phyloP scores from a whole-genome alignment of 2,797 vertebrate genomes.

The Notolabrus celidotus region DNA sequence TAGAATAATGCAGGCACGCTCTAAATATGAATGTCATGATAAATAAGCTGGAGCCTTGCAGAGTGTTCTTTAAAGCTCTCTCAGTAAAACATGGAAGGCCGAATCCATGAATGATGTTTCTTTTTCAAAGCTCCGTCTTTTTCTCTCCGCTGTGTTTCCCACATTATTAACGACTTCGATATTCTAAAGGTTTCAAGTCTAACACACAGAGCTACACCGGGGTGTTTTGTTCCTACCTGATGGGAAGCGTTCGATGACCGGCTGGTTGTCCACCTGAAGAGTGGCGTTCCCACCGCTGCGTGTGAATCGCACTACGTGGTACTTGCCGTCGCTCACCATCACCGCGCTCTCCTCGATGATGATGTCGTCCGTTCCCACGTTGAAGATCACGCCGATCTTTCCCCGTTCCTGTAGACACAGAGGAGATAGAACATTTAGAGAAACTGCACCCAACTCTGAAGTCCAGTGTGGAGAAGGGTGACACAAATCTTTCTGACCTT shows the following conservation, averaged over 20 bases:
- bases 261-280: slow-evolving; percentile 96
- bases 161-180: slow-evolving; percentile 14
- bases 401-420: slow-evolving; percentile 86
- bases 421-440: background rate
- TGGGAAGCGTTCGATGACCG: slow-evolving; percentile 93
- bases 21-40: slow-evolving; percentile 57
- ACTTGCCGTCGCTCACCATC: slow-evolving; percentile 94
- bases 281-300: slow-evolving; percentile 95
- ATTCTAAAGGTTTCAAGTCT: background rate
- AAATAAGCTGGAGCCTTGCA: slow-evolving; percentile 44
- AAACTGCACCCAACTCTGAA: no score
- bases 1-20: slow-evolving; percentile 53
- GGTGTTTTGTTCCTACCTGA: slow-evolving; percentile 86
- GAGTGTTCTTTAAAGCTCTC: slow-evolving; percentile 22
- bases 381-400: slow-evolving; percentile 94
- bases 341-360: slow-evolving; percentile 92
- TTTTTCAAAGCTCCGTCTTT: slow-evolving; percentile 37
- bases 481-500: no score
- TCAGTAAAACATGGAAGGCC: slow-evolving; percentile 8
- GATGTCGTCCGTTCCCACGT: slow-evolving; percentile 96
- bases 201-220: background rate
- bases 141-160: slow-evolving; percentile 65
- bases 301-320: slow-evolving; percentile 95
- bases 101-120: slow-evolving; percentile 18
- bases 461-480: no score